A percentile compares a stretch with the other conserved stretches of the same genome.
Conservation (phyloP, 2,888 invertebrate species). For the Dinocampus coccinellae region DNA sequence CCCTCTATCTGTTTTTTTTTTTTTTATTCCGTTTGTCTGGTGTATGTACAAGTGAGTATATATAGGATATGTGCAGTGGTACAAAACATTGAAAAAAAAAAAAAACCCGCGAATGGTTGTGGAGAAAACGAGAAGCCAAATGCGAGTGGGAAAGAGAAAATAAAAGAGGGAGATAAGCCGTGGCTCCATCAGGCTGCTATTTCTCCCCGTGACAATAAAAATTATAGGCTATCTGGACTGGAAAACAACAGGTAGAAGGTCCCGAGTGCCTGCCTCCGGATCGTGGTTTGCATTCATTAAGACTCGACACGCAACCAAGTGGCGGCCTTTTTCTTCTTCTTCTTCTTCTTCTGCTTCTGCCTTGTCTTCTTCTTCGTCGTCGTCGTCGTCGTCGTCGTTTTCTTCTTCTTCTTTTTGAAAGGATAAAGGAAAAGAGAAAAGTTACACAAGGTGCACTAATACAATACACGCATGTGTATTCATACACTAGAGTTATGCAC, state of each 20-base stretch:
- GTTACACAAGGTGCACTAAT: background rate
- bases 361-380: no score
- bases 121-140: constrained; percentile 31
- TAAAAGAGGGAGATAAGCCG: constrained; percentile 64
- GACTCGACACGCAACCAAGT: constrained; percentile 71
- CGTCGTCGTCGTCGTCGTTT: no score
- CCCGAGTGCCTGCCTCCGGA: constrained; percentile 66
- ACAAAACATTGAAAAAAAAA: constrained; percentile 63
- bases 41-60: background rate
- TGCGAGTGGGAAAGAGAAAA: constrained; percentile 53
- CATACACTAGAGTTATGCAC: background rate
- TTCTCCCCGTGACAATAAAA: constrained; percentile 75
- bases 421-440: background rate
- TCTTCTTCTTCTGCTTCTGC: constrained; percentile 28
- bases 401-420: constrained; percentile 22
- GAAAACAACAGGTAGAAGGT: constrained; percentile 73
- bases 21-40: background rate
- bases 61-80: constrained; percentile 48
- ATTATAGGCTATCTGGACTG: constrained; percentile 75
- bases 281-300: constrained; percentile 76
- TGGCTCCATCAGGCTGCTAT: constrained; percentile 72
- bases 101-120: constrained; percentile 53
- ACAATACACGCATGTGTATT: background rate
- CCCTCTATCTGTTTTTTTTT: background rate
- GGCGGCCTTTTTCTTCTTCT: constrained; percentile 43